phyloP scores from a whole-genome alignment of 2,888 invertebrate genomes.

The Hirtodrosophila confusa region DNA sequence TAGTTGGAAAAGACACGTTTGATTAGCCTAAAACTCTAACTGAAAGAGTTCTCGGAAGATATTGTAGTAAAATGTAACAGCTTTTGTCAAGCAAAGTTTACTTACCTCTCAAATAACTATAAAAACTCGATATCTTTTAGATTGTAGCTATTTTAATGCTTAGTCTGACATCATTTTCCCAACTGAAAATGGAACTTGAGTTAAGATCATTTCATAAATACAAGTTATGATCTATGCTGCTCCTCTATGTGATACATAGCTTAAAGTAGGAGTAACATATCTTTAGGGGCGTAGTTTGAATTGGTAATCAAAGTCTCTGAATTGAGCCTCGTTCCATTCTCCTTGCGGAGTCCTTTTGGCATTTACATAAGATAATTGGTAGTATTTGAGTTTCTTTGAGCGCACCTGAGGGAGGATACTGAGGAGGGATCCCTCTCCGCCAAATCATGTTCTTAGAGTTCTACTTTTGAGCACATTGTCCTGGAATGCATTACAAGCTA shows the following conservation, averaged over 20 bases:
- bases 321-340: constrained; percentile 64
- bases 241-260: constrained; percentile 12
- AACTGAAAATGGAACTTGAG: too few relatives aligned
- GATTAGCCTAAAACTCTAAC: too few relatives aligned
- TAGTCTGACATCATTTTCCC: not conserved
- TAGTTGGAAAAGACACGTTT: too few relatives aligned
- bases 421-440: not conserved
- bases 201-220: constrained; percentile 21
- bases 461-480: constrained; percentile 67
- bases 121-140: not conserved
- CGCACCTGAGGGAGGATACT: constrained; percentile 21
- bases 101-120: too few relatives aligned
- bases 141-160: constrained; percentile 34
- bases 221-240: constrained; percentile 9
- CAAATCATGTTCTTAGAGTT: constrained; percentile 30
- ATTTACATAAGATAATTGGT: constrained; percentile 68
- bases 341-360: constrained; percentile 49
- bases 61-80: too few relatives aligned
- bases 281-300: constrained; percentile 29
- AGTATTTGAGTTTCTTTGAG: constrained; percentile 58
- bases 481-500: constrained; percentile 64
- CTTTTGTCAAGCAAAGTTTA: too few relatives aligned
- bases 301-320: constrained; percentile 52
- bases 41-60: too few relatives aligned
- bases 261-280: constrained; percentile 18